Percentiles rank a stretch among this genome's conserved stretches.
Evolutionary conservation across 2,797 vertebrate genomes (phyloP).

Genomic region (Phrynocephalus forsythii): DNA sequence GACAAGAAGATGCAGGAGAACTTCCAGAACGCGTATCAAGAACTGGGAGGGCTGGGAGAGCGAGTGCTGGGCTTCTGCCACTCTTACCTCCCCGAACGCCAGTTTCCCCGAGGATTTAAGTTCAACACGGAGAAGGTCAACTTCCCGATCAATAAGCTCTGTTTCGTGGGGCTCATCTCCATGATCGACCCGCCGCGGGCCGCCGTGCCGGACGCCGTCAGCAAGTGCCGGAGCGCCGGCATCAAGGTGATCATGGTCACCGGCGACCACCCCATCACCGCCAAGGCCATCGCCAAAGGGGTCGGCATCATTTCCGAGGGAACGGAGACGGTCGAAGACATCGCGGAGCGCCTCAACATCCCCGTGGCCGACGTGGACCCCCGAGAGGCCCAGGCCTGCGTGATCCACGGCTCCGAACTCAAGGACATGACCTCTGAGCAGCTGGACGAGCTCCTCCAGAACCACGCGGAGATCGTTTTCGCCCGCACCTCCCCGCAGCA

Average conservation of each 20-base stretch:
- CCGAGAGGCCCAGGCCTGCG: conserved; percentile 92
- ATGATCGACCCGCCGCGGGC: conserved; percentile 96
- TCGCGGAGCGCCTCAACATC: conserved; percentile 91
- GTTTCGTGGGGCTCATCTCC: conserved; percentile 94
- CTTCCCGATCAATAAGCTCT: conserved; percentile 87
- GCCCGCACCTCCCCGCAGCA: conserved; percentile 83
- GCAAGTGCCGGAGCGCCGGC: conserved; percentile 93
- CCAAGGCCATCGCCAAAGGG: conserved; percentile 93
- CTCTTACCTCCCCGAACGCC: conserved; percentile 78
- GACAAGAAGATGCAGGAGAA: conserved; percentile 85
- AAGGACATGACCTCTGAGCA: conserved; percentile 91
- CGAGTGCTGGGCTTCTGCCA: conserved; percentile 91
- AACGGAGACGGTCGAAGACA: conserved; percentile 94
- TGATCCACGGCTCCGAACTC: conserved; percentile 90
- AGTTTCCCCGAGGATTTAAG: conserved; percentile 86
- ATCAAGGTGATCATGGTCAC: conserved; percentile 99
- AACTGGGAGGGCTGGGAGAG: conserved; percentile 90
- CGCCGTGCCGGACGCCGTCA: conserved; percentile 92
- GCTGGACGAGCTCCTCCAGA: conserved; percentile 87
- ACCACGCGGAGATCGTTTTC: conserved; percentile 94
- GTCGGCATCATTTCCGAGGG: conserved; percentile 96
- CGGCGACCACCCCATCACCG: conserved; percentile 94
- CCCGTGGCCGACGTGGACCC: conserved; percentile 92
- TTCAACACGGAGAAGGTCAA: conserved; percentile 88
- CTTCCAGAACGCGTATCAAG: conserved; percentile 90